Evolutionary conservation across 30 jellyfish, hydroid and myxozoan species (phyloP).

Genomic region (Hydractinia symbiolongicarpus): DNA sequence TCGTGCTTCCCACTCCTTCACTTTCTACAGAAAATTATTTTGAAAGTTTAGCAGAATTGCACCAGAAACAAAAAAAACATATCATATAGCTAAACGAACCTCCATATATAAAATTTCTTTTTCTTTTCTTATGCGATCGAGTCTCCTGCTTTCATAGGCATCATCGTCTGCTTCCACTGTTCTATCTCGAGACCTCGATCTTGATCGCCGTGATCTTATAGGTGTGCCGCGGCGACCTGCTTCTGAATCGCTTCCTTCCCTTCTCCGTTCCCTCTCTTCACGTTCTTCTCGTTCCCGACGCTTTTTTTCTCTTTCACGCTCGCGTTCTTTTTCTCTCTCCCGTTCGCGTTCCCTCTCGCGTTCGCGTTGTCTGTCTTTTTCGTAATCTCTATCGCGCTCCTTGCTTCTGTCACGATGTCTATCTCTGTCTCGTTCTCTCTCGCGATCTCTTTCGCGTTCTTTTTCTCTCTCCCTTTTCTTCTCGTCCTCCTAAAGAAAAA

Average conservation of each 20-base stretch:
- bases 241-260: slow-evolving; percentile 40
- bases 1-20: slow-evolving; percentile 90
- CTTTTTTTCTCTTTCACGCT: slow-evolving; percentile 29
- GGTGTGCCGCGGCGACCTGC: slow-evolving; percentile 56
- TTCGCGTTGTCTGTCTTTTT: slow-evolving; percentile 46
- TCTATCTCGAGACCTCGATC: slow-evolving; percentile 63
- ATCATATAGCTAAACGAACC: slow-evolving; percentile 6
- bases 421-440: slow-evolving; percentile 63
- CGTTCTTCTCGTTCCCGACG: slow-evolving; percentile 70
- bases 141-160: slow-evolving; percentile 72
- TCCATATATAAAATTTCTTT: slow-evolving; percentile 65
- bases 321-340: slow-evolving; percentile 64
- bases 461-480: slow-evolving; percentile 48
- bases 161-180: slow-evolving; percentile 78
- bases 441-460: slow-evolving; percentile 76
- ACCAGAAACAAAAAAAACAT: not conserved
- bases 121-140: slow-evolving; percentile 76
- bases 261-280: slow-evolving; percentile 56
- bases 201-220: slow-evolving; percentile 60
- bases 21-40: slow-evolving; percentile 37
- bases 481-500: slow-evolving; percentile 25
- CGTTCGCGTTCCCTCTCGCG: slow-evolving; percentile 33
- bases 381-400: slow-evolving; percentile 48
- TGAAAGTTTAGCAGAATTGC: not conserved
- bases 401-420: slow-evolving; percentile 40